Conservation (phyloP, 1,140 invertebrate genomes). For the Tribolium madens region DNA sequence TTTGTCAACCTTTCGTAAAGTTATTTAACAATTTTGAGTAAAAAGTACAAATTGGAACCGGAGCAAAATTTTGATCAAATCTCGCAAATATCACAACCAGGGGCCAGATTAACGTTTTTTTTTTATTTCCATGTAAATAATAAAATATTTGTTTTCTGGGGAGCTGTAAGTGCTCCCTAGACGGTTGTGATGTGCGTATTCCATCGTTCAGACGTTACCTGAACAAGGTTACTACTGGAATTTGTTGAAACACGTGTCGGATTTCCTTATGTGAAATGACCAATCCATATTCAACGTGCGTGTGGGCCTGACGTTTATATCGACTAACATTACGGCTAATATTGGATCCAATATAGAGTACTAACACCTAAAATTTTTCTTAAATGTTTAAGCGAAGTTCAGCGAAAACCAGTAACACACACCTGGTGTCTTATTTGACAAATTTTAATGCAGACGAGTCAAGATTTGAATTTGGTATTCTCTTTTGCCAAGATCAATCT, state of each 20-base stretch:
- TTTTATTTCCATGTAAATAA: slow-evolving; percentile 27
- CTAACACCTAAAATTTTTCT: too few species aligned
- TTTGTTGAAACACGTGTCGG: slow-evolving; percentile 8
- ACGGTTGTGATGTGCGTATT: slow-evolving; percentile 9
- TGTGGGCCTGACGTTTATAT: background rate
- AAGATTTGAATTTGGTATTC: background rate
- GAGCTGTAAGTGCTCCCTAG: slow-evolving; percentile 6
- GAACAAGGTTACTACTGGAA: slow-evolving; percentile 7
- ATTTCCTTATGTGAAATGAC: slow-evolving; percentile 10
- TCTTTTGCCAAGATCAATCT: background rate
- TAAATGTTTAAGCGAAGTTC: background rate
- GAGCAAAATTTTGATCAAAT: too few species aligned
- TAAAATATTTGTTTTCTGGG: slow-evolving; percentile 30
- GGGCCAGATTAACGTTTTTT: slow-evolving; percentile 15
- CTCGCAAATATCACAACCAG: background rate
- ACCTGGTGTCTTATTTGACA: too few species aligned
- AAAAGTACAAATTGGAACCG: background rate
- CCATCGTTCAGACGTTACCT: slow-evolving; percentile 19
- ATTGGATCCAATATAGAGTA: background rate
- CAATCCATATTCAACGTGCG: slow-evolving; percentile 10
- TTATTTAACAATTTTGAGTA: background rate
- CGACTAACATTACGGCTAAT: background rate
- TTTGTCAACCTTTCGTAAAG: background rate
- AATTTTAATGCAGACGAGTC: too few species aligned
- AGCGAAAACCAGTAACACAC: too few species aligned